Conservation (phyloP, 1,140 invertebrate species). For the Solenopsis fugax region DNA sequence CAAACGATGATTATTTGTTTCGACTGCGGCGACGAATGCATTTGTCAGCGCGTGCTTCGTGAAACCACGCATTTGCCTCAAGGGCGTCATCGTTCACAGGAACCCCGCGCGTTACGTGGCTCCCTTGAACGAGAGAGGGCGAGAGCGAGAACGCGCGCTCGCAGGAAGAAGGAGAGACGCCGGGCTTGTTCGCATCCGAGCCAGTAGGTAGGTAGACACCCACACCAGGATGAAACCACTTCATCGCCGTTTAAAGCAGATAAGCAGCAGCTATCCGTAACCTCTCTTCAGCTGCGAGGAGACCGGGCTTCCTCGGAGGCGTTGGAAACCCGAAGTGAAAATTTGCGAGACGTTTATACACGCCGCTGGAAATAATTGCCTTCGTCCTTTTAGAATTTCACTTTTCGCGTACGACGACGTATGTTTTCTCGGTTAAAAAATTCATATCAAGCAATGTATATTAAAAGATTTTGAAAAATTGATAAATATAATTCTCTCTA, state of each 20-base stretch:
- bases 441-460: neutral
- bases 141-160: slow-evolving; percentile 15
- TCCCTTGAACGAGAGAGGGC: slow-evolving; percentile 52
- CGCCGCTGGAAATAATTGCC: slow-evolving; percentile 51
- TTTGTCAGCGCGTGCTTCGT: slow-evolving; percentile 70
- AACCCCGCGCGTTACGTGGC: slow-evolving; percentile 56
- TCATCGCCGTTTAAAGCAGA: slow-evolving; percentile 67
- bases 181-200: slow-evolving; percentile 53
- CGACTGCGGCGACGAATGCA: slow-evolving; percentile 69
- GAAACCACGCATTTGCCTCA: slow-evolving; percentile 71
- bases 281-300: slow-evolving; percentile 61
- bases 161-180: slow-evolving; percentile 46
- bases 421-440: neutral
- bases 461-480: neutral
- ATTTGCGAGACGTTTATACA: slow-evolving; percentile 63
- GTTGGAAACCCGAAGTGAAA: slow-evolving; percentile 56
- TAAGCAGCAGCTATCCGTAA: slow-evolving; percentile 69
- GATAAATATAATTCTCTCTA: neutral
- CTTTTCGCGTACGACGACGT: neutral
- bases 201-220: slow-evolving; percentile 53
- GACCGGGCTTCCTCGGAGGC: slow-evolving; percentile 43
- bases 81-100: slow-evolving; percentile 69
- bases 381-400: slow-evolving; percentile 24
- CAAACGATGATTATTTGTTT: slow-evolving; percentile 71
- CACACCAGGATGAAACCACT: slow-evolving; percentile 66